phyloP scores from a whole-genome alignment of 2,888 invertebrate species.

The Augochlorella aurata region DNA sequence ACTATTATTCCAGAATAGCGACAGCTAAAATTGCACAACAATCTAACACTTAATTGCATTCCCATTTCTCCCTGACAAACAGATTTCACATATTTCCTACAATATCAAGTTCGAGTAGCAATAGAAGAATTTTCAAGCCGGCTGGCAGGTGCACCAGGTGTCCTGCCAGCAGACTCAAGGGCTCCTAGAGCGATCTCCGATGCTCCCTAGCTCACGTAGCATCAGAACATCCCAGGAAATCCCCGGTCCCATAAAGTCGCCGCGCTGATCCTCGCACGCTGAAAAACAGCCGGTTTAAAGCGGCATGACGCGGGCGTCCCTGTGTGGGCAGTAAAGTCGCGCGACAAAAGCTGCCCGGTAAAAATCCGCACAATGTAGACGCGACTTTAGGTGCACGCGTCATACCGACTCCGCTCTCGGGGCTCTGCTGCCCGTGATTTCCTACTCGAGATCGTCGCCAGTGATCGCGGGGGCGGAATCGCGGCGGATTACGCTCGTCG shows the following conservation, averaged over 20 bases:
- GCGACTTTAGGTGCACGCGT: neutral
- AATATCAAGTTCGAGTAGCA: no score
- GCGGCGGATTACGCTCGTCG: constrained; percentile 42
- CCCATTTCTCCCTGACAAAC: no score
- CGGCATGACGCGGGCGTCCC: neutral
- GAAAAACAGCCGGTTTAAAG: neutral
- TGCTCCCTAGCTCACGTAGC: neutral
- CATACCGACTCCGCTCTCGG: constrained; percentile 13
- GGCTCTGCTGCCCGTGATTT: constrained; percentile 49
- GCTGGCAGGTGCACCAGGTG: no score
- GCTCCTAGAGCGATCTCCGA: neutral
- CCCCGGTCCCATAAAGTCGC: neutral
- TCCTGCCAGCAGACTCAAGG: neutral
- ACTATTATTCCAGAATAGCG: no score
- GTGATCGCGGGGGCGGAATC: constrained; percentile 44
- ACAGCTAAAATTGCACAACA: no score
- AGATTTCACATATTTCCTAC: no score
- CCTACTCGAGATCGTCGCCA: constrained; percentile 29
- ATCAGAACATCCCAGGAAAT: neutral
- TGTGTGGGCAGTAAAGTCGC: neutral
- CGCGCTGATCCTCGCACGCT: neutral
- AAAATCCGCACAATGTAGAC: neutral
- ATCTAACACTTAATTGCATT: no score
- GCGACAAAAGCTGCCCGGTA: neutral
- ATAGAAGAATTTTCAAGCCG: no score